Conservation (phyloP, 2,113 vertebrate species). For the Scytalopus superciliaris region DNA sequence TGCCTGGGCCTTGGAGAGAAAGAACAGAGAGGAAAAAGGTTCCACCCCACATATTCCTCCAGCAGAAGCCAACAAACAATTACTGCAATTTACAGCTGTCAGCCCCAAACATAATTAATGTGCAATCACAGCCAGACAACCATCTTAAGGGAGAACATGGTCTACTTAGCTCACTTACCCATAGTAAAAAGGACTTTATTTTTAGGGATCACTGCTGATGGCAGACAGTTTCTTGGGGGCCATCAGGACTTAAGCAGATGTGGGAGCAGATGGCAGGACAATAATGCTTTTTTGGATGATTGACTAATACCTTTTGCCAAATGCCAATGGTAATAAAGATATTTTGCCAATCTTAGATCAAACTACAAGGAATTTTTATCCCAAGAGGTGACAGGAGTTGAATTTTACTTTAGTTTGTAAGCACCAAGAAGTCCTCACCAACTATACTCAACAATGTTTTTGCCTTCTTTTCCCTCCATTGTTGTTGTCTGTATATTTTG, state of each 20-base stretch:
- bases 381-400: not conserved
- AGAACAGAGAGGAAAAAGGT: not conserved
- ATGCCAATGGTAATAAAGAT: conserved; percentile 50
- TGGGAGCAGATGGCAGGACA: conserved; percentile 65
- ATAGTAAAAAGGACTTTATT: conserved; percentile 10
- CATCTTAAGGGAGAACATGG: not conserved
- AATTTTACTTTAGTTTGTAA: not conserved
- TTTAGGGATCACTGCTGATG: conserved; percentile 32
- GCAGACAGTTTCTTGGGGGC: conserved; percentile 39
- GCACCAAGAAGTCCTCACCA: not conserved
- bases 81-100: not conserved
- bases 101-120: conserved; percentile 19
- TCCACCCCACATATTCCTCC: not conserved
- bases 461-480: not conserved
- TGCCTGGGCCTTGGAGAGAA: not conserved
- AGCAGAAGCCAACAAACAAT: not conserved
- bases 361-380: conserved; percentile 17
- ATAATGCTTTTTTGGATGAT: conserved; percentile 61
- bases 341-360: conserved; percentile 33
- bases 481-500: conserved; percentile 5
- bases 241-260: conserved; percentile 50
- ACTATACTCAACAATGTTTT: not conserved
- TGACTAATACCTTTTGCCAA: conserved; percentile 62
- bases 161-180: conserved; percentile 3
- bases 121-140: not conserved